Evolutionary conservation across 2,888 invertebrate species (phyloP).

Genomic region (Orthosia gracilis): DNA sequence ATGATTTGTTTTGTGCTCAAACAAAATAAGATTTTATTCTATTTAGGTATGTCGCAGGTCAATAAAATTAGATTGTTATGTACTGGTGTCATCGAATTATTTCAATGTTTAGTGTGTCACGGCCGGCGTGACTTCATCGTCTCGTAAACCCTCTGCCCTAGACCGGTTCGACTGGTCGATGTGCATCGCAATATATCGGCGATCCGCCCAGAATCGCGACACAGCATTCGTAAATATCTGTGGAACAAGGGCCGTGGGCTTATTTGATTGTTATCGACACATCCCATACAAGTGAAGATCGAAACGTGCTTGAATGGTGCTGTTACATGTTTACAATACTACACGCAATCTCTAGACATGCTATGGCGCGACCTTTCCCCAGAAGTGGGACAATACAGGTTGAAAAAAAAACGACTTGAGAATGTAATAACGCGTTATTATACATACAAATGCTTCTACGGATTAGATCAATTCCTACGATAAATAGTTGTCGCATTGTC

Average conservation of each 20-base stretch:
- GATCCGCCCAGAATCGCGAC: constrained; percentile 55
- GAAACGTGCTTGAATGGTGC: constrained; percentile 21
- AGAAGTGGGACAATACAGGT: not conserved
- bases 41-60: constrained; percentile 27
- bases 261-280: constrained; percentile 52
- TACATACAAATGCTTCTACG: not conserved
- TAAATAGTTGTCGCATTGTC: too few species aligned
- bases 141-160: constrained; percentile 70
- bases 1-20: constrained; percentile 7
- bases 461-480: too few species aligned
- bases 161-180: constrained; percentile 75
- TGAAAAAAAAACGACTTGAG: not conserved
- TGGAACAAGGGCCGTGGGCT: constrained; percentile 34
- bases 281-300: constrained; percentile 31
- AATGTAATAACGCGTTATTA: not conserved
- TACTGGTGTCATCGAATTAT: constrained; percentile 67
- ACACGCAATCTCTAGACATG: constrained; percentile 10
- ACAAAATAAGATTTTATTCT: constrained; percentile 11
- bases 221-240: constrained; percentile 40
- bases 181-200: constrained; percentile 57
- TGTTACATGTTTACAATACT: constrained; percentile 33
- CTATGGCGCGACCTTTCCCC: not conserved
- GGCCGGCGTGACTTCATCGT: constrained; percentile 78
- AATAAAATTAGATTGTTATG: constrained; percentile 71
- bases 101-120: constrained; percentile 74